Evolutionary conservation across 2,888 invertebrate species (phyloP).

Genomic region (Anaspis maculata): DNA sequence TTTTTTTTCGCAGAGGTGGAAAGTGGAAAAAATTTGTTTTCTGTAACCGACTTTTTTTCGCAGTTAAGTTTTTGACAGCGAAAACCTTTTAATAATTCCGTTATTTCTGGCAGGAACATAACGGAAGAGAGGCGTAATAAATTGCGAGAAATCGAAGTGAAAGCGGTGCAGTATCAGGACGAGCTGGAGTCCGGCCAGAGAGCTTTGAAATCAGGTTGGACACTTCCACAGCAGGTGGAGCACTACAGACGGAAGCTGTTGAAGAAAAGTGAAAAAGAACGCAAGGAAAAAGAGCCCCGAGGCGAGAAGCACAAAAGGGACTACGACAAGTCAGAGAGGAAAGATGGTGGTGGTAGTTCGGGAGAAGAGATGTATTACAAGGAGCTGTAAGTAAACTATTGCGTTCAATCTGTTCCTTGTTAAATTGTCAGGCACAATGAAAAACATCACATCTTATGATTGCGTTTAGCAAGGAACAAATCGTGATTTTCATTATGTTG

Average conservation of each 20-base stretch:
- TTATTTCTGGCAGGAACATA: conserved; percentile 42
- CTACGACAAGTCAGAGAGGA: conserved; percentile 35
- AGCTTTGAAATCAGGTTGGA: conserved; percentile 63
- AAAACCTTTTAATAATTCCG: no score
- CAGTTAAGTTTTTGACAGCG: conserved; percentile 1
- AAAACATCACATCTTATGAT: no score
- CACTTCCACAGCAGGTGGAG: conserved; percentile 75
- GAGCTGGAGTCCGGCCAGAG: conserved; percentile 83
- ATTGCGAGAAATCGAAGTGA: conserved; percentile 88
- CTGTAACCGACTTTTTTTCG: neutral
- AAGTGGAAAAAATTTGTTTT: neutral
- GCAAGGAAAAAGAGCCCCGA: conserved; percentile 36
- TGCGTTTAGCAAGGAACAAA: no score
- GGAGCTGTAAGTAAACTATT: conserved; percentile 36
- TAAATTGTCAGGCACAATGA: neutral
- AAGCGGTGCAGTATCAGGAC: conserved; percentile 92
- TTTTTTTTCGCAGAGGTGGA: neutral
- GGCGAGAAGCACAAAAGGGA: conserved; percentile 36
- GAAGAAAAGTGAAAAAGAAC: conserved; percentile 53
- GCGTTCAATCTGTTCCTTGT: neutral
- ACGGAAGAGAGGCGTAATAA: conserved; percentile 64
- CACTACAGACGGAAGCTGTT: conserved; percentile 85
- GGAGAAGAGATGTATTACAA: conserved; percentile 39
- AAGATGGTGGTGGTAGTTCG: conserved; percentile 25
- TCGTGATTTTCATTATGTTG: no score